phyloP scores from a whole-genome alignment of 2,888 invertebrate genomes.

The Graphium colonna region DNA sequence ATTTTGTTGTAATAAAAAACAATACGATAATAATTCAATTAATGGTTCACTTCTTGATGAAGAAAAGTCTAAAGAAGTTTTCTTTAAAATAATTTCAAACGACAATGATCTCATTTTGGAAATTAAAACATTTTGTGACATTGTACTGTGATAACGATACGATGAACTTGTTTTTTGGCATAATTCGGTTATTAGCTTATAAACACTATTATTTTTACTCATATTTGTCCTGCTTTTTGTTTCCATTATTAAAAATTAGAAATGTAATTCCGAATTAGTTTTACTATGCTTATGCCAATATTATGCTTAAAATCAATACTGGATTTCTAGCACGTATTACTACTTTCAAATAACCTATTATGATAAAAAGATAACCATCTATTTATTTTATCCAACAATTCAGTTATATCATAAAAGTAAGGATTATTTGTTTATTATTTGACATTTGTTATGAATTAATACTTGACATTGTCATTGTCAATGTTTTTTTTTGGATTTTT shows the following conservation, averaged over 20 bases:
- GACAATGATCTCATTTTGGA: slow-evolving; percentile 61
- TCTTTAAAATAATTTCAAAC: slow-evolving; percentile 68
- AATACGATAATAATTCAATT: slow-evolving; percentile 56
- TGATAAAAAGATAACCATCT: too few species aligned
- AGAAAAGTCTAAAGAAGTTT: slow-evolving; percentile 44
- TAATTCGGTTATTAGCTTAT: slow-evolving; percentile 57
- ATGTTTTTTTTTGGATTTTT: too few species aligned
- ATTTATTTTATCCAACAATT: too few species aligned
- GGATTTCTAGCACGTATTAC: too few species aligned
- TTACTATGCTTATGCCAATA: too few species aligned
- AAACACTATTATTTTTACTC: slow-evolving; percentile 59
- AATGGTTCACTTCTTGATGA: slow-evolving; percentile 48
- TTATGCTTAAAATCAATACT: too few species aligned
- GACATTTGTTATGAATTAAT: too few species aligned
- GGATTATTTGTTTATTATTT: too few species aligned
- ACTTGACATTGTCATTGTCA: too few species aligned
- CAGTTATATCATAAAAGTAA: too few species aligned
- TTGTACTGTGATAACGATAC: slow-evolving; percentile 46
- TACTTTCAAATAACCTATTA: too few species aligned
- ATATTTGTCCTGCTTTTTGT: slow-evolving; percentile 33
- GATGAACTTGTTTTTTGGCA: slow-evolving; percentile 58
- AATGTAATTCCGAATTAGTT: too few species aligned
- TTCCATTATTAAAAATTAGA: slow-evolving; percentile 13
- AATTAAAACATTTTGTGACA: slow-evolving; percentile 50
- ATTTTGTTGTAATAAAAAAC: slow-evolving; percentile 52